Evolutionary conservation across 1,140 invertebrate species (phyloP), one percentile per base, ranked within the genome.

Genomic region (Drosophila nigromelanica): DNA sequence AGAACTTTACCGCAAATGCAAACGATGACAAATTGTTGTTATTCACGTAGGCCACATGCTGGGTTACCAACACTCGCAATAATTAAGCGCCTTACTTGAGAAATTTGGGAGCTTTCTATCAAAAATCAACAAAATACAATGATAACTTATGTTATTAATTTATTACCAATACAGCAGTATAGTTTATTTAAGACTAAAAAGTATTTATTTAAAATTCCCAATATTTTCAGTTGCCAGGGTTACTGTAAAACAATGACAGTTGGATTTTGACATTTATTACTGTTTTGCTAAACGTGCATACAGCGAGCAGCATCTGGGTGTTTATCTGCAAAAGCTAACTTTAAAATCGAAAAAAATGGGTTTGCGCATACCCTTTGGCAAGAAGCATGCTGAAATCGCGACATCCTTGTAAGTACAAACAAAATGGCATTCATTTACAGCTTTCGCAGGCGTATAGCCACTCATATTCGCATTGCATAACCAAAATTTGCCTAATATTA

Each of bases 381-480:
- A 91, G 52, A 92, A 91, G 35, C 91, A 92, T 61, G 90, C 78
- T 64, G 85, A 92, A 70, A 75, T 91, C 11, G 78, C 77, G 37
- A 92, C 93, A 89, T 92, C 95, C 94, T 89, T 96, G 91, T 92
- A 83, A 91, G 91, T 91, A 68, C n/a, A 33, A 5, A 3, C 6
- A 15, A 37, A 21, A 14, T 21, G 0, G 11, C 12, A 5, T 5
- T 8, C 0, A 3, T 27, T 33, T 27, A 27, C 3, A 3, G 21
- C 21, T 5, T 6, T 11, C 15, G 3, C 2, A 10, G 11, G 3
- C 40, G 8, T 2, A 0, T 2, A 14, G 24, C n/a, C n/a, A 18
- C 11, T 12, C 4, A 37, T 24, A 18, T 6, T 7, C 15, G 7
- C 70, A 83, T 89, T 87, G 83, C 85, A 89, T 89, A 89, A 89